phyloP scores from a whole-genome alignment of 2,797 vertebrate genomes.

The Gadopsis marmoratus region DNA sequence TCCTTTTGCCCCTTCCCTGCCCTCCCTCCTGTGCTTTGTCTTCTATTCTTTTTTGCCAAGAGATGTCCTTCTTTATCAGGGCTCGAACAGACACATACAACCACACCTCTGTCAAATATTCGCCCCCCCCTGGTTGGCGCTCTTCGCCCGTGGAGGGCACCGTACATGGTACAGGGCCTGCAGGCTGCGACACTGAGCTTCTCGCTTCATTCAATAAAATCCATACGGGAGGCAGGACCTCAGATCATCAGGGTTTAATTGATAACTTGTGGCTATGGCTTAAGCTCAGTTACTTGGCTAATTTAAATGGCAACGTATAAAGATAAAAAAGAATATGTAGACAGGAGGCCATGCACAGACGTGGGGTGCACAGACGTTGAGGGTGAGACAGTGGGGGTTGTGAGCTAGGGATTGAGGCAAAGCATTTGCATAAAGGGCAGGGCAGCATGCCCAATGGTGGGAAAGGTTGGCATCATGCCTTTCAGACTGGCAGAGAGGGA shows the following conservation, averaged over 20 bases:
- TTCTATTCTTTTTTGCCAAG: slow-evolving; percentile 49
- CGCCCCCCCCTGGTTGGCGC: slow-evolving; percentile 45
- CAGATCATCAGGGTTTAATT: slow-evolving; percentile 44
- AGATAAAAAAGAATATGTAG: slow-evolving; percentile 57
- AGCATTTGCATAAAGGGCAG: slow-evolving; percentile 90
- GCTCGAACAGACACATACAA: slow-evolving; percentile 69
- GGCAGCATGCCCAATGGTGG: slow-evolving; percentile 88
- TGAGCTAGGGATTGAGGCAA: slow-evolving; percentile 81
- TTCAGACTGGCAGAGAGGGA: slow-evolving; percentile 86
- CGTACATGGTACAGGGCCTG: slow-evolving; percentile 52
- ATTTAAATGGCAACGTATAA: slow-evolving; percentile 39
- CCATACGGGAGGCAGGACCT: slow-evolving; percentile 30
- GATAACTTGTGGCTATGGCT: slow-evolving; percentile 42
- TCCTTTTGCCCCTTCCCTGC: not conserved
- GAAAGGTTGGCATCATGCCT: slow-evolving; percentile 88
- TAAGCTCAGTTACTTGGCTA: slow-evolving; percentile 49
- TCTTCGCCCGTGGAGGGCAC: slow-evolving; percentile 51
- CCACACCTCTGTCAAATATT: slow-evolving; percentile 75
- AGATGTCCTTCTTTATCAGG: slow-evolving; percentile 73
- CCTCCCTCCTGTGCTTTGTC: slow-evolving; percentile 37
- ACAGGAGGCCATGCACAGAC: slow-evolving; percentile 40
- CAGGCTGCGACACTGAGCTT: slow-evolving; percentile 28
- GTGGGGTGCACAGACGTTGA: slow-evolving; percentile 59
- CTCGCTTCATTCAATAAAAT: slow-evolving; percentile 17
- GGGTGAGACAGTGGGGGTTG: slow-evolving; percentile 82